Base-by-base conservation (phyloP, 1,140 invertebrate species). In the Panulirus ornatus region DNA sequence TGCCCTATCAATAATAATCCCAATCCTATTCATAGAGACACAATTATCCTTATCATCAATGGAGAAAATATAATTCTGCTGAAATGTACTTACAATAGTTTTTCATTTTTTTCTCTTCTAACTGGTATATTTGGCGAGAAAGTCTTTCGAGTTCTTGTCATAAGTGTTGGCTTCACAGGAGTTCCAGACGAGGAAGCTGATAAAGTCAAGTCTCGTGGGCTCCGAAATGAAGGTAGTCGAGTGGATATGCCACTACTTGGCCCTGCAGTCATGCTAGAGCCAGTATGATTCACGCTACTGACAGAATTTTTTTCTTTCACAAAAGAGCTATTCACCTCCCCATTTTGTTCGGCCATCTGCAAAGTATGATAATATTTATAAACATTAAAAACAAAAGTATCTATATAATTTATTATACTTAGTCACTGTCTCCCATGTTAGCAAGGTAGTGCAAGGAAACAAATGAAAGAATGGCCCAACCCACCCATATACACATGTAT, bases 91-190 rank as follows among this genome's bases (percentile, higher is more conserved):
- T 83, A 88, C 87, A 70, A 30, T 2, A 71, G 40, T 51, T 82
- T 82, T 34, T 82, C 87, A 51, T 22, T 73, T 58, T 88, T 88
- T 36, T 79, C 87, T 88, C 87, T 81, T 54, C 78, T 71, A 34
- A 82, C 40, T 22, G 87, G 87, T 38, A 88, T 88, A 78, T 88
- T 88, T 66, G 87, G 87, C n/a, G 66, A 88, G 54, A 88, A 88
- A 8, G 76, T 88, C 30, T 88, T 88, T 6, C 87, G 40, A n/a
- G 54, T 44, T 54, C 87, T 71, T 14, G 78, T 54, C 42, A 82
- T 81, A 16, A 88, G 78, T 1, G 78, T 51, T 1, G 79, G 78
- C 38, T 88, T 88, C 16, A 88, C 66, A 11, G 66, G 87, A 27
- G 70, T 73, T 30, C 58, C 76, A 36, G 87, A 44, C 1, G 87